These are phyloP conservation scores for Trogon melanurus DNA, from an alignment of 2,113 vertebrate species.

Conservation along the genomic window DNA sequence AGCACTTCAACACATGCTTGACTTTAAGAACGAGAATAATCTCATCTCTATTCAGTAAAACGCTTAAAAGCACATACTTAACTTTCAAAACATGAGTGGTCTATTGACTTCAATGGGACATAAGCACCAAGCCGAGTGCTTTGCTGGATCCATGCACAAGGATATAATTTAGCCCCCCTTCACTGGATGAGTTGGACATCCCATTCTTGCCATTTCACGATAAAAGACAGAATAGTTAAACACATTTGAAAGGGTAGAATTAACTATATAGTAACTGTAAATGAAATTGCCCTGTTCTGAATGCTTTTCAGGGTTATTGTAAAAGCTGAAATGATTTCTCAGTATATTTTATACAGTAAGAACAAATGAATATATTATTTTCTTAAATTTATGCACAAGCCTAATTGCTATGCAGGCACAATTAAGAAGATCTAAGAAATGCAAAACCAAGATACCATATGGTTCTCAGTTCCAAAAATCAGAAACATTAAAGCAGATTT, in stretches of 20 bases:
- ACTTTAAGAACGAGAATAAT: conserved; percentile 21
- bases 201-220: not conserved
- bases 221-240: not conserved
- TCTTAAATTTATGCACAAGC: conserved; percentile 52
- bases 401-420: conserved; percentile 66
- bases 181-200: not conserved
- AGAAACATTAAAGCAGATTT: conserved; percentile 58
- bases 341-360: not conserved
- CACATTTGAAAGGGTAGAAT: not conserved
- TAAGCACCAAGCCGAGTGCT: not conserved
- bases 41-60: not conserved
- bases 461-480: conserved; percentile 65
- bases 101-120: not conserved
- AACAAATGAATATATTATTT: conserved; percentile 39
- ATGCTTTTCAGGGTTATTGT: not conserved
- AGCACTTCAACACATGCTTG: conserved; percentile 17
- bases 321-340: not conserved
- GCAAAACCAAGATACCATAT: conserved; percentile 66
- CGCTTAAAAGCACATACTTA: conserved; percentile 7
- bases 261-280: not conserved
- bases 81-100: conserved; percentile 29
- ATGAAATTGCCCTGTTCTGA: not conserved
- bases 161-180: not conserved
- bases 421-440: conserved; percentile 72
- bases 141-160: not conserved